phyloP scores from a whole-genome alignment of 2,113 vertebrate species.

The Pseudorectes ferrugineus region DNA sequence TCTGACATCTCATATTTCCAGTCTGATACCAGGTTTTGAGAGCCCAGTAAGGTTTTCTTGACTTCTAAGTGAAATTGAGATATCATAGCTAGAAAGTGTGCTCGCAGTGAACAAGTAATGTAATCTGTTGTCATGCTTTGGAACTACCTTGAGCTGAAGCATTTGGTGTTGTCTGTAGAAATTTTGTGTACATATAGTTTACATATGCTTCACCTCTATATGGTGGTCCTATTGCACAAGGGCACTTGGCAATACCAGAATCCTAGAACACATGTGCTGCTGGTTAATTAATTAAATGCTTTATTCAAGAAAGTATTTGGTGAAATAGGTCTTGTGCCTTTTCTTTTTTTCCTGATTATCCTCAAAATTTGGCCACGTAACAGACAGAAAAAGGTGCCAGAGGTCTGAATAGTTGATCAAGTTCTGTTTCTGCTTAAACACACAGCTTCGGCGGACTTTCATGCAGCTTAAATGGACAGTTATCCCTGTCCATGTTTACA shows the following conservation, averaged over 20 bases:
- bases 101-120: background rate
- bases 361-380: fast-evolving
- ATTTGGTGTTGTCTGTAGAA: background rate
- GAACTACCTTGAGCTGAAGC: background rate
- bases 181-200: fast-evolving
- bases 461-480: background rate
- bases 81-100: background rate
- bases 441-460: background rate
- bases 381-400: background rate
- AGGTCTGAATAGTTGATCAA: background rate
- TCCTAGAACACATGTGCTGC: background rate
- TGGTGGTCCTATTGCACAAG: background rate
- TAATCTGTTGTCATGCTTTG: background rate
- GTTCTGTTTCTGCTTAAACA: background rate
- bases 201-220: background rate
- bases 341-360: fast-evolving
- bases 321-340: background rate
- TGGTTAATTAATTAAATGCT: background rate
- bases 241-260: background rate
- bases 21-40: background rate
- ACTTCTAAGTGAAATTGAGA: background rate
- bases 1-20: background rate
- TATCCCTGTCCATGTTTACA: background rate
- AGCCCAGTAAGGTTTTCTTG: background rate
- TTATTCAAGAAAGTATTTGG: background rate